Evolutionary conservation across 2,888 invertebrate species (phyloP), one percentile per base, ranked within the genome.

Genomic region (Hydrotaea diabolus): DNA sequence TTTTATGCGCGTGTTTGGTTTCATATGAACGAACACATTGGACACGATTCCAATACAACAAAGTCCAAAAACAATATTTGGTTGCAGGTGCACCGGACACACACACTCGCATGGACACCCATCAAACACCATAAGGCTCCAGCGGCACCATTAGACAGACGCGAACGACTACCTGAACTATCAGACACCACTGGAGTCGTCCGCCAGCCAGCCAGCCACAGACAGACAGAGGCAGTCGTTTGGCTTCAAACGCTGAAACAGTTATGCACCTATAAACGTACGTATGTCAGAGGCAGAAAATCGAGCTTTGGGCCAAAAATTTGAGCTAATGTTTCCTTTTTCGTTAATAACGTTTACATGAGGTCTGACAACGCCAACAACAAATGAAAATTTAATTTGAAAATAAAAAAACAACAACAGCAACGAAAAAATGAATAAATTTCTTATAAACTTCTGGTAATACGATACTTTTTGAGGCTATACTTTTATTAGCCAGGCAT

Each of bases 21-120:
- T 76, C 75, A 72, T 76, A 81, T 73, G 57, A 80, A 81, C 36
- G 9, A 49, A 75, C 80, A 83, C 74, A 69, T 36, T 72, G 31
- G 31, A 31, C 31, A 31, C 73, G 72, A 17, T 69, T 66, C 72
- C 55, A 64, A 77, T 77, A 39, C 36, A 75, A 73, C 71, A 49
- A 69, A 26, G 26, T 43, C 31, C 39, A 17, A 83, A 77, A 79
- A 83, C 71, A 79, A 66, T 81, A 69, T 62, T 77, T 36, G 75
- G 59, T 46, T 85, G 84, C 84, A 85, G 84, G 84, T 85, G 84
- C 80, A 81, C 74, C 46, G 71, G n/a, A 23, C 59, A 43, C 17
- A 21, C 39, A 39, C 19, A 19, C 66, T 3, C 19, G 3, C 4
- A 19, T 8, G 5, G n/a, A 46, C 66, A 80, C 73, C 77, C 49